These are phyloP conservation scores for Caenorhabditis auriculariae DNA, from an alignment of 2,888 invertebrate species.

Conservation along the genomic window DNA sequence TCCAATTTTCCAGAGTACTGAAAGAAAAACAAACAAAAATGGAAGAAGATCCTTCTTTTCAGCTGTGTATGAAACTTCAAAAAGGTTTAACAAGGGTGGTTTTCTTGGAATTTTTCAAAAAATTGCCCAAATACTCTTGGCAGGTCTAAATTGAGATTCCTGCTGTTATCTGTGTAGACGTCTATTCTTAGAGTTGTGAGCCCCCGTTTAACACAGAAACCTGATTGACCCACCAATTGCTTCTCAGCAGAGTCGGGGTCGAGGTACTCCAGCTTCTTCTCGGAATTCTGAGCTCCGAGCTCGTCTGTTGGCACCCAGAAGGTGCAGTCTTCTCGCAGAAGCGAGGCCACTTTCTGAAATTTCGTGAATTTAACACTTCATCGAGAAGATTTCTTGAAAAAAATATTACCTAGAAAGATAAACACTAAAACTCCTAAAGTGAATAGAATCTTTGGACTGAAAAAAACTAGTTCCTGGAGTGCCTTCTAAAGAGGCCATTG, in stretches of 20 bases:
- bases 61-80: no score
- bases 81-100: background rate
- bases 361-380: background rate
- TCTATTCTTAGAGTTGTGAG: background rate
- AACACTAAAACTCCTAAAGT: background rate
- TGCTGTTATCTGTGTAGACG: no score
- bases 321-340: conserved; percentile 89
- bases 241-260: conserved; percentile 58
- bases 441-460: background rate
- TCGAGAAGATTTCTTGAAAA: background rate
- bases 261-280: conserved; percentile 46
- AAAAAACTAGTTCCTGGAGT: background rate
- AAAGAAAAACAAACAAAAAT: no score
- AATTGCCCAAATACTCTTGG: background rate
- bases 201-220: background rate
- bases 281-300: conserved; percentile 39
- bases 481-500: background rate
- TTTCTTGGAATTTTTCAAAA: background rate
- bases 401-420: background rate
- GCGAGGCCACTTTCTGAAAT: conserved; percentile 70
- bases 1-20: conserved; percentile 56
- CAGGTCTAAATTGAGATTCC: no score
- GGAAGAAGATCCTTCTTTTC: no score
- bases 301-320: conserved; percentile 88
- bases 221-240: conserved; percentile 44